Evolutionary conservation across 2,797 vertebrate genomes (phyloP), one percentile per base, ranked within the genome.

Genomic region (Gila robusta): DNA sequence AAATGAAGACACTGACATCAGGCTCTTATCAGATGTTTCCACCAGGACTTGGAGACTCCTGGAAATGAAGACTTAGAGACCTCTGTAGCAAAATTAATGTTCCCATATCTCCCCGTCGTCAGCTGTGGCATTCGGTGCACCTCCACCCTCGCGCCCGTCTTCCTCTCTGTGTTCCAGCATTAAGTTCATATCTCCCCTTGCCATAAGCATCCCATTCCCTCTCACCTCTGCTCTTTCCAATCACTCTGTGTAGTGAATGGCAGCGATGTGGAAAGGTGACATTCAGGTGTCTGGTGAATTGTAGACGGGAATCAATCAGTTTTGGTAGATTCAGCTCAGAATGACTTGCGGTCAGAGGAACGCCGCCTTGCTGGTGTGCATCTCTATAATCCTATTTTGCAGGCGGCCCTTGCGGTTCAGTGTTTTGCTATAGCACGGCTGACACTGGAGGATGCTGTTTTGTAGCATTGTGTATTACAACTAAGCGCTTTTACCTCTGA

Each of bases 251-350:
- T 71, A 54, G 79, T 87, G 86, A 87, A 87, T 85, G 79, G 79
- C 85, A 90, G 56, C 82, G 69, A 86, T 88, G 87, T 89, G 90
- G 87, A 91, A 91, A 91, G 91, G 90, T 92, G 90, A 90, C 90
- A 90, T 92, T 92, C 88, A 84, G 89, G 86, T 85, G 88, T 87
- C 76, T 87, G 83, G 73, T 85, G 87, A 84, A 70, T 87, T 70
- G 54, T 81, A 39, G 62, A 87, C 74, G 80, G 86, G 91, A 93
- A 92, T 92, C 91, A 91, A 91, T 89, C 87, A 47, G 90, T 90
- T 90, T 90, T 90, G 87, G 91, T 91, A 82, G 72, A 83, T 80
- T 85, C 41, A 79, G 79, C 87, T 88, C 71, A 81, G 83, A 92
- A 91, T 89, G 82, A 83, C 82, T 87, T 62, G 47, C 64, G 77